These are phyloP conservation scores for Triops longicaudatus DNA, from an alignment of 1,140 invertebrate species.

Conservation along the genomic window DNA sequence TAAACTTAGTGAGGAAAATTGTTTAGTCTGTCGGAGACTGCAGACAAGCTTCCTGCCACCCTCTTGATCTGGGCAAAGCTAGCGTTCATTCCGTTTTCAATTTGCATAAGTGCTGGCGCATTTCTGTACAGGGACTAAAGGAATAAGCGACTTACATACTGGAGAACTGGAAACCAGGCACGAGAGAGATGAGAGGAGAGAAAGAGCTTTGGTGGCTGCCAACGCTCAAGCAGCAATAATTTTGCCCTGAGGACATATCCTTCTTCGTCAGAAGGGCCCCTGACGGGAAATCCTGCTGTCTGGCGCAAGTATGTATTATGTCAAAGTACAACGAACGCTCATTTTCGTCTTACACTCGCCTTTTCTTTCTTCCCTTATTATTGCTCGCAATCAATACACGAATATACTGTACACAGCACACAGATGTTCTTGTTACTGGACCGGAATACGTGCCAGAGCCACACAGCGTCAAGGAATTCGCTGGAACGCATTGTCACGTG, in stretches of 20 bases:
- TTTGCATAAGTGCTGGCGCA: background rate
- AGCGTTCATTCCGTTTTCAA: background rate
- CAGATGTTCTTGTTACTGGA: background rate
- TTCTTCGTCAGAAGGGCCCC: background rate
- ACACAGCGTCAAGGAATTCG: background rate
- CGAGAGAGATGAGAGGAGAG: background rate
- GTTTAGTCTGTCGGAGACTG: background rate
- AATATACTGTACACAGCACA: background rate
- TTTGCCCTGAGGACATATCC: background rate
- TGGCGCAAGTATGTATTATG: background rate
- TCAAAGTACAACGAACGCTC: background rate
- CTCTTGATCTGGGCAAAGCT: background rate
- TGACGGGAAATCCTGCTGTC: background rate
- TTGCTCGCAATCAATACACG: background rate
- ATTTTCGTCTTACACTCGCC: background rate
- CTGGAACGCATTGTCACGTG: background rate
- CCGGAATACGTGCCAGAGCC: background rate
- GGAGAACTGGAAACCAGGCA: background rate
- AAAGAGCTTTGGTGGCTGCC: background rate
- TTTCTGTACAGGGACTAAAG: too few relatives aligned
- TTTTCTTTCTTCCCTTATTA: background rate
- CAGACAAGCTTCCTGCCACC: background rate
- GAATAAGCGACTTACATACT: background rate
- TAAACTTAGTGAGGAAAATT: background rate
- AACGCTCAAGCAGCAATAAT: slow-evolving; percentile 12